These are phyloP conservation scores for Drosophila neonasuta DNA, from an alignment of 2,888 invertebrate species.

Conservation along the genomic window DNA sequence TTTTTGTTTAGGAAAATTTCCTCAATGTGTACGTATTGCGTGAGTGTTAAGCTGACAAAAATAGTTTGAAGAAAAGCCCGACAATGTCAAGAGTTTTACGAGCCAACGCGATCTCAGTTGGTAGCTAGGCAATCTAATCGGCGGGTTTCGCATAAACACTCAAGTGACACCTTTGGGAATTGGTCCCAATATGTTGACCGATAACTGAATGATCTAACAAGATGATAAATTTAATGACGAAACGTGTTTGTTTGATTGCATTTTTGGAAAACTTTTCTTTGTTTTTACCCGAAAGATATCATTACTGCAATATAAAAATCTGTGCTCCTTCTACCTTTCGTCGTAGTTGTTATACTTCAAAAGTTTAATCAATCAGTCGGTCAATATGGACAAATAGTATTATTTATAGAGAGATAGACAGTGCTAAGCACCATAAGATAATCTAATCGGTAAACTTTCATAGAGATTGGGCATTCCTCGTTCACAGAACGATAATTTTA, in stretches of 20 bases:
- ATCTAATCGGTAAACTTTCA: too few species aligned
- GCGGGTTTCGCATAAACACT: neutral
- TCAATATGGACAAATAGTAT: too few species aligned
- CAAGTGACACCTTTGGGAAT: neutral
- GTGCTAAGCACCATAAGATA: too few species aligned
- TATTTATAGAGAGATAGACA: too few species aligned
- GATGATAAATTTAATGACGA: neutral
- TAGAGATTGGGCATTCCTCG: too few species aligned
- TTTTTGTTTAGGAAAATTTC: neutral
- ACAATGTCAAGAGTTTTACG: neutral
- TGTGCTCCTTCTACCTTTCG: too few species aligned
- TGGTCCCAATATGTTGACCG: neutral
- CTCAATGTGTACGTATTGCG: neutral
- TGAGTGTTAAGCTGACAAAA: neutral
- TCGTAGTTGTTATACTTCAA: too few species aligned
- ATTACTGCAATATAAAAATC: too few species aligned
- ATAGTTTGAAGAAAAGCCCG: neutral
- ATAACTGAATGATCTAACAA: neutral
- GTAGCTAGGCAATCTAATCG: slow-evolving; percentile 3
- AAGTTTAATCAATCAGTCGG: too few species aligned
- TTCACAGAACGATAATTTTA: too few species aligned
- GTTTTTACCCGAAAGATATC: too few species aligned
- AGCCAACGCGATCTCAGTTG: neutral
- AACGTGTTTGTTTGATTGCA: neutral
- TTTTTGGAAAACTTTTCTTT: too few species aligned